Evolutionary conservation across 1,140 invertebrate species (phyloP).

Genomic region (Heliconius hermathena): DNA sequence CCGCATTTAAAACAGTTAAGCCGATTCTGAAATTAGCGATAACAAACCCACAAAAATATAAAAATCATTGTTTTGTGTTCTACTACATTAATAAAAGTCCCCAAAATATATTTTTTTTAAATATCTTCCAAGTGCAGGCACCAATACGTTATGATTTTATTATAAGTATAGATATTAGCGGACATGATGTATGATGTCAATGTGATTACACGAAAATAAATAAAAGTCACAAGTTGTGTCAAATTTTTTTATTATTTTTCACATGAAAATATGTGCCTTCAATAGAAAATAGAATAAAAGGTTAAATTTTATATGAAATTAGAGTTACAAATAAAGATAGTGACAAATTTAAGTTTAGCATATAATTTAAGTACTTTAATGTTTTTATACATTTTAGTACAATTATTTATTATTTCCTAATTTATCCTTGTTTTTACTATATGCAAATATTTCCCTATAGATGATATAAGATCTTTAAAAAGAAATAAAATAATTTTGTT

Average conservation of each 20-base stretch:
- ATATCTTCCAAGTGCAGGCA: too few species aligned
- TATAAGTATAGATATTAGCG: too few species aligned
- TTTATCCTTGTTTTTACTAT: neutral
- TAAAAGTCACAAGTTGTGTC: neutral
- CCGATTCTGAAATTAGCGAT: too few species aligned
- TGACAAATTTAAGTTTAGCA: neutral
- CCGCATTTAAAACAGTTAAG: too few species aligned
- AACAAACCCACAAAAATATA: too few species aligned
- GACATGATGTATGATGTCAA: neutral
- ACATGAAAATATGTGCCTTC: neutral
- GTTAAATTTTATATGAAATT: neutral
- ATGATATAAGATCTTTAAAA: too few species aligned
- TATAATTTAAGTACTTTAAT: neutral
- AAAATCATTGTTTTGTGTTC: too few species aligned
- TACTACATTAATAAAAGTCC: too few species aligned
- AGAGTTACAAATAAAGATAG: neutral
- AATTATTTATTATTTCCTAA: neutral
- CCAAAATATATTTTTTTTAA: too few species aligned
- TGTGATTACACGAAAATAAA: neutral
- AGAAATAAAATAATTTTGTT: too few species aligned
- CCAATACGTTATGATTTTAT: too few species aligned
- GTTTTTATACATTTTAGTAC: too few species aligned
- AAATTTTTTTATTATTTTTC: neutral
- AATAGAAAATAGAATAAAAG: neutral
- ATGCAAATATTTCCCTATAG: neutral